Evolutionary conservation across 30 jellyfish, hydroid and myxozoan species (phyloP).

Genomic region (Aurelia aurita complex sp. Pacific): DNA sequence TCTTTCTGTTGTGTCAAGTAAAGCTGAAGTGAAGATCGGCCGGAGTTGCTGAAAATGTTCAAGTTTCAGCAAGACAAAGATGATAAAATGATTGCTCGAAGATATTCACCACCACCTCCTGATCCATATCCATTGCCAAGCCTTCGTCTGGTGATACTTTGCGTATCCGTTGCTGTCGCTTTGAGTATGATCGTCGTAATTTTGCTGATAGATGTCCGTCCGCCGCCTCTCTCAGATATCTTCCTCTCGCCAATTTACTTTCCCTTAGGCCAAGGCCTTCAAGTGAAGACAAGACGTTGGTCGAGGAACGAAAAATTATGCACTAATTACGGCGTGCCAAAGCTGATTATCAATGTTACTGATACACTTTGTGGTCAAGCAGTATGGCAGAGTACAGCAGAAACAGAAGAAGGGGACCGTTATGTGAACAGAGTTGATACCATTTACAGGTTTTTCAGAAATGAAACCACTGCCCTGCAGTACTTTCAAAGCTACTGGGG

Average conservation of each 20-base stretch:
- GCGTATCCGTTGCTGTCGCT: slow-evolving; percentile 99
- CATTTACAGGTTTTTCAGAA: slow-evolving; percentile 87
- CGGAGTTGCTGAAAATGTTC: slow-evolving; percentile 35
- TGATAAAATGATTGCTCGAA: slow-evolving; percentile 92
- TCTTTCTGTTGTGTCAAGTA: background rate
- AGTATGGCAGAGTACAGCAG: slow-evolving; percentile 99
- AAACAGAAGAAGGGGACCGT: slow-evolving; percentile 97
- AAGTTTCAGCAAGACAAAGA: slow-evolving; percentile 69
- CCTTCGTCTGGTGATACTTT: slow-evolving; percentile 88
- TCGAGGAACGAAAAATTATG: slow-evolving; percentile 91
- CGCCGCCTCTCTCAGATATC: slow-evolving; percentile 97
- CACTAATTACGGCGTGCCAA: slow-evolving; percentile 93
- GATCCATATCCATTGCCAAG: slow-evolving; percentile 99
- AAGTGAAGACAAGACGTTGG: slow-evolving; percentile 97
- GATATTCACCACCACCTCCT: slow-evolving; percentile 99
- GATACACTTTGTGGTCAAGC: slow-evolving; percentile 99
- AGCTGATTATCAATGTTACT: slow-evolving; percentile 70
- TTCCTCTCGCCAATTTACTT: slow-evolving; percentile 94
- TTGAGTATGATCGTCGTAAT: slow-evolving; percentile 97
- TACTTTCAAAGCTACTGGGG: slow-evolving; percentile 83
- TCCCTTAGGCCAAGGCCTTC: slow-evolving; percentile 98
- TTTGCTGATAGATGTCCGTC: slow-evolving; percentile 96
- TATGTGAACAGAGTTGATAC: slow-evolving; percentile 96
- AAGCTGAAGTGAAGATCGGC: no score
- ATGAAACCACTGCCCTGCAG: slow-evolving; percentile 74